phyloP scores from a whole-genome alignment of 1,140 invertebrate species.

The Orussus abietinus region DNA sequence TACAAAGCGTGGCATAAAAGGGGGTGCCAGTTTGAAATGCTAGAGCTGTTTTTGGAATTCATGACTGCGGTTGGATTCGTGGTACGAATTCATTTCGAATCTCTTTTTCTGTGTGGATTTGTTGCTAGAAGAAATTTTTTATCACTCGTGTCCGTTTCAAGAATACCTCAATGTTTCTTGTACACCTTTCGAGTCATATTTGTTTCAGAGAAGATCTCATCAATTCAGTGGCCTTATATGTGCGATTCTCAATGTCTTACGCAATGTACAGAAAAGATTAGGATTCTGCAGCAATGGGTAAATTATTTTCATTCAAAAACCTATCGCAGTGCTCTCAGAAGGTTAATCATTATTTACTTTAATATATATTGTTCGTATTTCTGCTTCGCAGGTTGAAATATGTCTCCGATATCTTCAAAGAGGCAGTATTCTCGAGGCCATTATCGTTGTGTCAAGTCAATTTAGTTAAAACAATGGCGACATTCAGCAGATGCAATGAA shows the following conservation, averaged over 20 bases:
- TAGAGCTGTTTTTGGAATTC: constrained; percentile 41
- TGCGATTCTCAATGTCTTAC: constrained; percentile 33
- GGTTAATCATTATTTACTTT: constrained; percentile 7
- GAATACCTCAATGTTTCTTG: neutral
- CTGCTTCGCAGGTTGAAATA: constrained; percentile 33
- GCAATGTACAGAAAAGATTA: constrained; percentile 33
- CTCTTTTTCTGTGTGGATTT: constrained; percentile 6
- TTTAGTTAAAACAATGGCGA: constrained; percentile 30
- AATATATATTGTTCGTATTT: constrained; percentile 9
- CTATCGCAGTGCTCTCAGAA: no score
- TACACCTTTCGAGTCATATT: neutral
- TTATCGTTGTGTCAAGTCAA: constrained; percentile 33
- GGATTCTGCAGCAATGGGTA: constrained; percentile 32
- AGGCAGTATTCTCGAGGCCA: constrained; percentile 43
- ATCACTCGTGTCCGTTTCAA: constrained; percentile 10
- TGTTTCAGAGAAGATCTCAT: constrained; percentile 44
- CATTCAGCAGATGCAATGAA: constrained; percentile 23
- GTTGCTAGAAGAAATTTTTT: constrained; percentile 7
- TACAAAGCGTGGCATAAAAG: constrained; percentile 39
- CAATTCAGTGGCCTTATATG: constrained; percentile 48
- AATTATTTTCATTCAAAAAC: constrained; percentile 1
- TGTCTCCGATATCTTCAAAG: constrained; percentile 39
- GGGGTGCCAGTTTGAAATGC: constrained; percentile 35
- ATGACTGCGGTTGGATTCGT: constrained; percentile 34
- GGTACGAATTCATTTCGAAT: constrained; percentile 25